phyloP scores from a whole-genome alignment of 2,888 invertebrate genomes.

The Glyphotaelius pellucidus region DNA sequence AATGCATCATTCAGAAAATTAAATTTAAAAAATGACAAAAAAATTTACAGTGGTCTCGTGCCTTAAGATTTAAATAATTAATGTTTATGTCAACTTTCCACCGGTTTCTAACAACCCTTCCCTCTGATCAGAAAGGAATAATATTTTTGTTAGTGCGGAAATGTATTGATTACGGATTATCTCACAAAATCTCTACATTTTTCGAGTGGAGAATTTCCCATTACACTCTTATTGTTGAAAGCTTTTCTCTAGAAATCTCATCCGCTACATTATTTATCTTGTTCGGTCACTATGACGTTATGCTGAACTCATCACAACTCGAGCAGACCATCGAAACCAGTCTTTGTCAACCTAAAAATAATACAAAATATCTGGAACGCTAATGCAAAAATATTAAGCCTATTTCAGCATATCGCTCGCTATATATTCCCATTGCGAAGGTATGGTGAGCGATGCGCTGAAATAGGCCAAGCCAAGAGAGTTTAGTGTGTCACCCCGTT shows the following conservation, averaged over 20 bases:
- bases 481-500: too few species aligned
- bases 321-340: background rate
- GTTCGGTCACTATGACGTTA: background rate
- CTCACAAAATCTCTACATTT: background rate
- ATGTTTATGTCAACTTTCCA: too few species aligned
- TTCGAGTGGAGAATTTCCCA: background rate
- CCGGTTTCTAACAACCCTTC: background rate
- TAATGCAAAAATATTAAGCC: too few species aligned
- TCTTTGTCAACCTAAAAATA: background rate
- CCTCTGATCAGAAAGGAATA: background rate
- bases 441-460: too few species aligned
- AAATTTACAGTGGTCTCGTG: too few species aligned
- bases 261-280: background rate
- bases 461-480: too few species aligned
- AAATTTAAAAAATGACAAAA: too few species aligned
- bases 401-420: too few species aligned
- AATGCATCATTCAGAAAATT: too few species aligned
- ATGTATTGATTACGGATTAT: background rate
- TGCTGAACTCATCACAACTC: background rate
- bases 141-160: background rate
- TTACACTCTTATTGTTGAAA: background rate
- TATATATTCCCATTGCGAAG: too few species aligned
- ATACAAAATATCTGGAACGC: background rate
- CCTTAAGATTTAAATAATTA: too few species aligned
- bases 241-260: background rate